These are phyloP conservation scores for Anas bahamensis DNA, from an alignment of 2,797 vertebrate genomes.

Conservation along the genomic window DNA sequence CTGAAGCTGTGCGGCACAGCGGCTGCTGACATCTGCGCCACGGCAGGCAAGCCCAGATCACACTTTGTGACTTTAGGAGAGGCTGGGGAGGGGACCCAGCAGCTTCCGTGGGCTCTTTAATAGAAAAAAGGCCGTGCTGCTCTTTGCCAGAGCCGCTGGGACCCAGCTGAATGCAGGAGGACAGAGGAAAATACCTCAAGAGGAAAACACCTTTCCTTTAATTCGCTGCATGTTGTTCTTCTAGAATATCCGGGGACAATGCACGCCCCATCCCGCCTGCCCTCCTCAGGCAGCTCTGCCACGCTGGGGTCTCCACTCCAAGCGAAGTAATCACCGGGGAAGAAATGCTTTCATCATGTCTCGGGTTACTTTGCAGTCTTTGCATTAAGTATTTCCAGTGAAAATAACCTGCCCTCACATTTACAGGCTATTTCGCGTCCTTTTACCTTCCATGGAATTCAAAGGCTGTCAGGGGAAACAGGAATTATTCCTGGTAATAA, in stretches of 20 bases:
- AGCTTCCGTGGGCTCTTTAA: neutral
- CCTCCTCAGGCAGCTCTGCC: neutral
- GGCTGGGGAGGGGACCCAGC: neutral
- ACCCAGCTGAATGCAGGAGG: neutral
- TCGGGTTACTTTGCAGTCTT: neutral
- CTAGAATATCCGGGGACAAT: neutral
- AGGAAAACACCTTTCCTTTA: neutral
- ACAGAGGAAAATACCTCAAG: neutral
- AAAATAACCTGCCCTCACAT: accelerated
- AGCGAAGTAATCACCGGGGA: neutral
- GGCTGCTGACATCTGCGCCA: neutral
- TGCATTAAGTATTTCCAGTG: neutral
- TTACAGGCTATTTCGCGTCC: neutral
- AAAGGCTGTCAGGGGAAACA: neutral
- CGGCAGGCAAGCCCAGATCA: neutral
- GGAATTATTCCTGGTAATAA: neutral
- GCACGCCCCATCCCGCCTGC: neutral
- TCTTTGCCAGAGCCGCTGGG: neutral
- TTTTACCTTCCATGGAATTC: neutral
- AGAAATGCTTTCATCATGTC: neutral
- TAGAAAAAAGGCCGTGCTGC: neutral
- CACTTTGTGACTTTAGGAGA: neutral
- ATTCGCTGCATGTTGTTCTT: neutral
- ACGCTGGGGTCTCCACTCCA: neutral
- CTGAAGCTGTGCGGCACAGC: neutral